A percentile compares a stretch with the other conserved stretches of the same genome.
Evolutionary conservation across 2,797 vertebrate species (phyloP).

Genomic region (Gallinago nigripennis): DNA sequence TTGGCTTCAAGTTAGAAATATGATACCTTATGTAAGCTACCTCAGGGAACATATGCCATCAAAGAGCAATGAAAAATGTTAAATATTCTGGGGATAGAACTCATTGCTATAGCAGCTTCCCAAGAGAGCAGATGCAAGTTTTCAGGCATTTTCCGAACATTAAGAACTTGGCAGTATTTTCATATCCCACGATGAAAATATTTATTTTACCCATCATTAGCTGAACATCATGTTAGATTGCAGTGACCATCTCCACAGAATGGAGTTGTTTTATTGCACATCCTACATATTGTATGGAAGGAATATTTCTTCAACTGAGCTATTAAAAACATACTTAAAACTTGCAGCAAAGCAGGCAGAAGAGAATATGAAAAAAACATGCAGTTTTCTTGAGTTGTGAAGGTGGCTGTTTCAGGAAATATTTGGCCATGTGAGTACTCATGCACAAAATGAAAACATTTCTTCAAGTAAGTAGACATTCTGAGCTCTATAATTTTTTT

Average conservation of each 20-base stretch:
- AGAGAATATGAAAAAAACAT: background rate
- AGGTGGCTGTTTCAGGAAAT: background rate
- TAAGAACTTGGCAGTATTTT: slow-evolving; percentile 10
- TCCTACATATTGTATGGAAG: background rate
- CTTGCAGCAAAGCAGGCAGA: background rate
- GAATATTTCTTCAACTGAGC: background rate
- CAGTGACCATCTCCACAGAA: background rate
- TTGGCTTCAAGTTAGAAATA: slow-evolving; percentile 18
- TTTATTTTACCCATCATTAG: slow-evolving; percentile 12
- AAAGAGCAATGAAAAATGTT: slow-evolving; percentile 27
- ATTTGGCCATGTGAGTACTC: background rate
- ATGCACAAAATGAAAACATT: background rate
- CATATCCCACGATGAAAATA: background rate
- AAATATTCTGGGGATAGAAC: background rate
- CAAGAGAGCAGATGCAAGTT: slow-evolving; percentile 28
- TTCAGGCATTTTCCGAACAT: slow-evolving; percentile 19
- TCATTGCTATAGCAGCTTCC: background rate
- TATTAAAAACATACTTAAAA: background rate
- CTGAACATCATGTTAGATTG: background rate
- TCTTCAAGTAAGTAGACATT: background rate
- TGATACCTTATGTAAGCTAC: background rate
- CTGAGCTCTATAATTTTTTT: background rate
- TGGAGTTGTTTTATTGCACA: background rate
- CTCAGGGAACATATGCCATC: slow-evolving; percentile 15
- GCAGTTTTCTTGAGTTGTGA: background rate